Evolutionary conservation across 2,888 invertebrate species (phyloP), one percentile per base, ranked within the genome.

Genomic region (Drosophila birchii): DNA sequence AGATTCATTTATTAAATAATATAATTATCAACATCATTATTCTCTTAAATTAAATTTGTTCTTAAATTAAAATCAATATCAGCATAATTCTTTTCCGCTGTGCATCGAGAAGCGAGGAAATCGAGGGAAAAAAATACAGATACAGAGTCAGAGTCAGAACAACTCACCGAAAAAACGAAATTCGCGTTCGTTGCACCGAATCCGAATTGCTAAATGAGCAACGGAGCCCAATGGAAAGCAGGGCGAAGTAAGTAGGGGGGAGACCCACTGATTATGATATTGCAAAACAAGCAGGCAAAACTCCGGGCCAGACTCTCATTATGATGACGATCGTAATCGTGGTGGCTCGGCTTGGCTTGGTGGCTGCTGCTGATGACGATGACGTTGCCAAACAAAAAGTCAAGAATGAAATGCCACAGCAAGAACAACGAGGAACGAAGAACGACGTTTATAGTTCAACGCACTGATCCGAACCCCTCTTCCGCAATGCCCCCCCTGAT

Each of bases 391-490:
- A 81, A 86, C 79, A 54, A 51, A 60, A 77, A 80, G 69, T 78
- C 85, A 88, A 88, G 86, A 85, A 86, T 82, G 78, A 82, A 86
- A 78, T 86, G 78, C 80, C 80, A 76, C 75, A 59, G 29, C 49
- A 51, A 41, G 36, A 71, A 64, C 58, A 73, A 29, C 51, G 75
- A 56, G 66, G 63, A 69, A 54, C 73, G 61, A 71, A 58, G 76
- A 75, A 75, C 79, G 81, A 88, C 90, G 86, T 91, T 89, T 80
- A 91, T 90, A 90, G 91, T 89, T 91, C 90, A 90, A 88, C 91
- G 91, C 81, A 84, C 89, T 70, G 64, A 45, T 44, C 55, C 47
- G 36, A 11, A 4, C 58, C 68, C 36, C 49, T 49, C 56, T 53
- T 44, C 71, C 20, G 63, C 64, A 54, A 47, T 59, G 29, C 29